Evolutionary conservation across 1,140 invertebrate species (phyloP), one percentile per base, ranked within the genome.

Genomic region (Aphelenchoides avenae): DNA sequence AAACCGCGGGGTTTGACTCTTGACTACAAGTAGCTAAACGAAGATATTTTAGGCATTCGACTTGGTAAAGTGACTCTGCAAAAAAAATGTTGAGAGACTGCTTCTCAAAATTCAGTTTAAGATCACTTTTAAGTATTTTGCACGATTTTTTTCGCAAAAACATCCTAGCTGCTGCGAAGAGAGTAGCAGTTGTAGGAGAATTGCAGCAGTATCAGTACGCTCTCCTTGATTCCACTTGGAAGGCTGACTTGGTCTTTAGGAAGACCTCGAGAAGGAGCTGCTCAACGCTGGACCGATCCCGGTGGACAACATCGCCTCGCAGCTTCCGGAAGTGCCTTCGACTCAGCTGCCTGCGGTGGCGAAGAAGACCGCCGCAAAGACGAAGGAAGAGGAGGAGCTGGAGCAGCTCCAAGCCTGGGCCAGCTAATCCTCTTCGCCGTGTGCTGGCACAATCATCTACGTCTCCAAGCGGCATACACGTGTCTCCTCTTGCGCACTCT

Each of bases 381-480:
- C 50, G 58, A 80, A 78, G 64, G 86, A 87, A 52, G 87, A 88
- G 72, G 84, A 87, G 36, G 87, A 88, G 49, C 81, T 88, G 79
- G 85, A 84, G 63, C 84, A 86, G 78, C 78, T 91, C 40, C 84
- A 86, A 72, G 84, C 85, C 13, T 91, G 89, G 89, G 88, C 89
- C 7, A 68, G 4, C 5, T 4, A 22, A 47, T 29, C 22, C 15
- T n/a, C n/a, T n/a, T n/a, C n/a, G n/a, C n/a, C n/a, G n/a, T n/a
- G n/a, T n/a, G n/a, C n/a, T n/a, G n/a, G n/a, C n/a, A n/a, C n/a
- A n/a, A n/a, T n/a, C n/a, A n/a, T n/a, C n/a, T n/a, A n/a, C n/a
- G n/a, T n/a, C n/a, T n/a, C n/a, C n/a, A n/a, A n/a, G n/a, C n/a
- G n/a, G n/a, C n/a, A n/a, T n/a, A n/a, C n/a, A n/a, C n/a, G n/a